Evolutionary conservation across 2,113 vertebrate genomes (phyloP).

Genomic region (Eulacestoma nigropectus): DNA sequence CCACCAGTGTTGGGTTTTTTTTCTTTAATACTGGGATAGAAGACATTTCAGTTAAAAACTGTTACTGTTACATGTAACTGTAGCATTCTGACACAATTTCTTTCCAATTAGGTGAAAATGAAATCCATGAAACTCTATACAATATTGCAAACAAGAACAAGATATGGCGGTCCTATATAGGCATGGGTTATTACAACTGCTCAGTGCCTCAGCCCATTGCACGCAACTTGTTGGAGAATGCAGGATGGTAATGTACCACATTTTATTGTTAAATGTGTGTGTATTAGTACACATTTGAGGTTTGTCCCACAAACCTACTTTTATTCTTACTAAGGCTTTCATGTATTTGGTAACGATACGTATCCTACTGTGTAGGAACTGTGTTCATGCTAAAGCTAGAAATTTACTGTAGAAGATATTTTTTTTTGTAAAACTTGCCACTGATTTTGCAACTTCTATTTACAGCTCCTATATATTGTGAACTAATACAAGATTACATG

Average conservation of each 20-base stretch:
- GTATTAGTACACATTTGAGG: not conserved
- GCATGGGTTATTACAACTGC: slow-evolving; percentile 98
- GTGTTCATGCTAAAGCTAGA: not conserved
- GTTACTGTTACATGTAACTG: not conserved
- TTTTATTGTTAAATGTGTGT: not conserved
- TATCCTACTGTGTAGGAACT: not conserved
- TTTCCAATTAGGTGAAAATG: slow-evolving; percentile 87
- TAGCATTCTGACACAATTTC: slow-evolving; percentile 2
- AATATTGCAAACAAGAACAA: slow-evolving; percentile 90
- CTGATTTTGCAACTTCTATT: not conserved
- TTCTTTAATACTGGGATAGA: not conserved
- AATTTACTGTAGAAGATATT: not conserved
- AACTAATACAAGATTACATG: not conserved
- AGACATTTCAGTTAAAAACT: not conserved
- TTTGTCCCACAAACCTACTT: not conserved
- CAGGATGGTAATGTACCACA: slow-evolving; percentile 88
- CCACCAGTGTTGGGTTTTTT: not conserved
- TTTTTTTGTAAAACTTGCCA: not conserved
- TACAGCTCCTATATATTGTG: not conserved
- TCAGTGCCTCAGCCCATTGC: slow-evolving; percentile 87
- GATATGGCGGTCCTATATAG: slow-evolving; percentile 95
- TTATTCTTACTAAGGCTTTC: not conserved
- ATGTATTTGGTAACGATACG: not conserved
- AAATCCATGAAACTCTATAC: slow-evolving; percentile 84
- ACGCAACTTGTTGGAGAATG: slow-evolving; percentile 92